phyloP scores from a whole-genome alignment of 2,888 invertebrate genomes.

The Corbicula japonica region DNA sequence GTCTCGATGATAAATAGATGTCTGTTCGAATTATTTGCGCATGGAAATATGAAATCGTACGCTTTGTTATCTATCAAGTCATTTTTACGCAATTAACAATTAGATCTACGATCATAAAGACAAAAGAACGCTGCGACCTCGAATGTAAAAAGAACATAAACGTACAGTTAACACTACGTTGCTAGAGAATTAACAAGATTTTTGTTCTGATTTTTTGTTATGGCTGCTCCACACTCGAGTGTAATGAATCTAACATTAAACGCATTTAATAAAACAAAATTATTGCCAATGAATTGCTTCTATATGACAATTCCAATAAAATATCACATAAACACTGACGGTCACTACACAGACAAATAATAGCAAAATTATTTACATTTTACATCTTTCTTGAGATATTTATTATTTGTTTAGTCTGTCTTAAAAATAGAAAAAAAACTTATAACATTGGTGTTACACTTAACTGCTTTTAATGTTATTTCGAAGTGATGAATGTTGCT shows the following conservation, averaged over 20 bases:
- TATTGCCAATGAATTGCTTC: constrained; percentile 30
- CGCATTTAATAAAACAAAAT: constrained; percentile 18
- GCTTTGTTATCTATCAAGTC: constrained; percentile 35
- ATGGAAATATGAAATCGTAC: constrained; percentile 32
- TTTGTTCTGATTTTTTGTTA: too few species aligned
- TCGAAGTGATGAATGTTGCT: too few species aligned
- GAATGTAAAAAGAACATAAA: constrained; percentile 38
- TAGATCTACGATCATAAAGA: constrained; percentile 38
- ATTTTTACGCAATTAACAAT: constrained; percentile 38
- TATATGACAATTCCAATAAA: constrained; percentile 43
- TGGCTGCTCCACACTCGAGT: too few species aligned
- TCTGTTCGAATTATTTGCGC: constrained; percentile 29
- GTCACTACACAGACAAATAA: constrained; percentile 22
- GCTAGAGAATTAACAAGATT: neutral
- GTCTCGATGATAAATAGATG: constrained; percentile 24
- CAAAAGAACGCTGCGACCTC: constrained; percentile 17
- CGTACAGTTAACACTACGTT: constrained; percentile 12
- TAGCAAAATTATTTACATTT: constrained; percentile 23
- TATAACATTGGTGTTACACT: too few species aligned
- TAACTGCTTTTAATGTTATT: too few species aligned
- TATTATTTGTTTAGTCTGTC: constrained; percentile 46
- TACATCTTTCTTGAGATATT: constrained; percentile 24
- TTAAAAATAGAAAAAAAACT: too few species aligned
- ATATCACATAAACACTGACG: constrained; percentile 29
- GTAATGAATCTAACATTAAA: neutral